Evolutionary conservation across 2,797 vertebrate genomes (phyloP).

Genomic region (Gymnopithys bicolor): DNA sequence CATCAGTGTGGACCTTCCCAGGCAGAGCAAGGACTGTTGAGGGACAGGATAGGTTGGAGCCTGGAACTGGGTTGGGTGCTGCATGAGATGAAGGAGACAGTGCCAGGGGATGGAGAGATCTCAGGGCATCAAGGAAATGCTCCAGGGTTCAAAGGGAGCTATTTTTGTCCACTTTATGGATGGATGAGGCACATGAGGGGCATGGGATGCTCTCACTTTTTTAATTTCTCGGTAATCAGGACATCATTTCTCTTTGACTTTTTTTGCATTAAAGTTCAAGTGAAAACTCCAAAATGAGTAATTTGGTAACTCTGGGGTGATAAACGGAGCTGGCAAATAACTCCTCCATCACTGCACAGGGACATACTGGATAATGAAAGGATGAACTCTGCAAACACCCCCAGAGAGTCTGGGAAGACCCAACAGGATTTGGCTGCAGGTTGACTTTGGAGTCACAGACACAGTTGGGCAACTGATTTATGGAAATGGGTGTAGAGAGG

Average conservation of each 20-base stretch:
- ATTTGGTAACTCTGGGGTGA: not conserved
- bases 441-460: not conserved
- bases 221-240: not conserved
- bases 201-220: not conserved
- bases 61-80: not conserved
- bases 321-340: not conserved
- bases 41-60: not conserved
- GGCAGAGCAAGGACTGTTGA: not conserved
- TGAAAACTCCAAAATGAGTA: not conserved
- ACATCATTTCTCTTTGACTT: not conserved
- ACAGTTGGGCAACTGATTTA: slow-evolving; percentile 37
- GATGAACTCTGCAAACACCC: not conserved
- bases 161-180: not conserved
- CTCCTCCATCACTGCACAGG: not conserved
- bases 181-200: fast-evolving
- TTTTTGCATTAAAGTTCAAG: not conserved
- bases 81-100: not conserved
- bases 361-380: not conserved
- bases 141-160: not conserved
- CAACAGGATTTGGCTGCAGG: not conserved
- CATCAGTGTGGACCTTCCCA: slow-evolving; percentile 35
- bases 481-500: slow-evolving; percentile 41
- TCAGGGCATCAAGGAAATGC: not conserved
- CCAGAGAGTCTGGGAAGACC: not conserved
- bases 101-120: not conserved